Evolutionary conservation across 1,140 invertebrate species (phyloP).

Genomic region (Zaprionus inermis): DNA sequence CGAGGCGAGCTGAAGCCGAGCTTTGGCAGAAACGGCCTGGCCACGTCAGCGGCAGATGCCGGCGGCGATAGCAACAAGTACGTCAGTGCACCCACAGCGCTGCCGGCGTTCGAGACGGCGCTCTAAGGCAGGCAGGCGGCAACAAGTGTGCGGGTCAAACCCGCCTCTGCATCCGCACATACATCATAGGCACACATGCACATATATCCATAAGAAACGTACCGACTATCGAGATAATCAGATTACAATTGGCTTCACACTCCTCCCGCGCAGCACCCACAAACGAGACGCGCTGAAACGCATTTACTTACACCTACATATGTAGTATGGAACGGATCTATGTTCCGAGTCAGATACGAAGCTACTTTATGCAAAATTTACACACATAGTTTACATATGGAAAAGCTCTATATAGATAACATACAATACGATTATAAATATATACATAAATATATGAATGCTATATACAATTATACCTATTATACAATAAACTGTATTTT

Average conservation of each 20-base stretch:
- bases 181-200: constrained; percentile 30
- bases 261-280: constrained; percentile 10
- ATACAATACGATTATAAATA: constrained; percentile 50
- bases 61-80: constrained; percentile 57
- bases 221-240: constrained; percentile 56
- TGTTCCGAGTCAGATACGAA: constrained; percentile 64
- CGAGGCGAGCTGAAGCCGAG: constrained; percentile 78
- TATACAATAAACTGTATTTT: constrained; percentile 72
- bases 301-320: constrained; percentile 55
- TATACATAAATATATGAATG: constrained; percentile 21
- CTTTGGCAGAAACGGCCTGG: constrained; percentile 49
- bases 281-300: constrained; percentile 46
- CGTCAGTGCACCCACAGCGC: constrained; percentile 44
- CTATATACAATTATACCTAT: constrained; percentile 59
- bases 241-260: constrained; percentile 46
- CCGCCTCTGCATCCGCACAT: constrained; percentile 17
- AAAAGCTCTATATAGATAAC: constrained; percentile 35
- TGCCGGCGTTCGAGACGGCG: constrained; percentile 80
- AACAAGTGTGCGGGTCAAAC: constrained; percentile 61
- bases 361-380: constrained; percentile 75
- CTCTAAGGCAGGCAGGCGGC: constrained; percentile 45
- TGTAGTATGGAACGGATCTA: constrained; percentile 38
- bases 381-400: constrained; percentile 20
- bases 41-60: background rate
- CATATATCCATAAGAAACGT: constrained; percentile 68